Conservation (phyloP, 2,113 vertebrate species). For the Crotalus helleri region DNA sequence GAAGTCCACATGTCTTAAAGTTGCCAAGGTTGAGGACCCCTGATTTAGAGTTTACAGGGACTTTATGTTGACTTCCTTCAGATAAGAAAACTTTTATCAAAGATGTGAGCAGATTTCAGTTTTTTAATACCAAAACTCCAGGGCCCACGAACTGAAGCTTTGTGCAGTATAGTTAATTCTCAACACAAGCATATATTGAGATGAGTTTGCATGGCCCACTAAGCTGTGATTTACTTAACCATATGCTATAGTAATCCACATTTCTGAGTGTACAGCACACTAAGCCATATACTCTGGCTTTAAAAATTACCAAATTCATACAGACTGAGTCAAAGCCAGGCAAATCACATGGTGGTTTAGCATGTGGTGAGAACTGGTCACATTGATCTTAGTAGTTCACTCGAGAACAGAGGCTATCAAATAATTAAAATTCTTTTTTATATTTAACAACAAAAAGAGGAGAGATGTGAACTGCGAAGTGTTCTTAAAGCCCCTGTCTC, state of each 20-base stretch:
- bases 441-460: neutral
- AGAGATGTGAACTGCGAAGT: too few relatives aligned
- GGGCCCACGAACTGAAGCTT: neutral
- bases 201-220: neutral
- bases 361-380: neutral
- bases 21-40: too few relatives aligned
- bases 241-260: neutral
- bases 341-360: neutral
- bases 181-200: neutral
- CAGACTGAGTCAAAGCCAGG: neutral
- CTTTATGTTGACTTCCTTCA: neutral
- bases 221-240: neutral
- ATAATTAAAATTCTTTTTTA: neutral
- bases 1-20: too few relatives aligned
- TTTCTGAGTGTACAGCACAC: neutral
- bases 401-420: neutral
- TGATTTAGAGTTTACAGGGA: constrained; percentile 50
- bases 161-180: neutral
- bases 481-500: neutral
- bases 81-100: neutral
- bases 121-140: neutral
- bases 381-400: neutral
- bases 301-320: neutral
- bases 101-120: neutral
- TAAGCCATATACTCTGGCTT: neutral